Conservation (phyloP, 1,140 invertebrate species). For the Bombus cullumanus region DNA sequence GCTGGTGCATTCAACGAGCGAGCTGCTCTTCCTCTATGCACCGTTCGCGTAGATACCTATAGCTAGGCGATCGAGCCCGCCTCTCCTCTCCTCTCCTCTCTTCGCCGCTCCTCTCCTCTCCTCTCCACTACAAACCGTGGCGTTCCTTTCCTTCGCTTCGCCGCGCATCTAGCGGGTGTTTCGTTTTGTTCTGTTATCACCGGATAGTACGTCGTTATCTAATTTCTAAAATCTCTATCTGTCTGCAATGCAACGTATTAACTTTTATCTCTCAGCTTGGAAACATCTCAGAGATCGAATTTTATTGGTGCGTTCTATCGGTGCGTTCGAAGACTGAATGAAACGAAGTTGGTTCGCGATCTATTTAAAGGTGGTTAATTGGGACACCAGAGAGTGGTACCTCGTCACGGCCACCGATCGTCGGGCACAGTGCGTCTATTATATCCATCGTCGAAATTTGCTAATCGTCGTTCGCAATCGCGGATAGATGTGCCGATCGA, state of each 20-base stretch:
- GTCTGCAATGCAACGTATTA: too few relatives aligned
- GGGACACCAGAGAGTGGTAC: background rate
- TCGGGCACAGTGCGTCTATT: background rate
- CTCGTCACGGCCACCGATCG: background rate
- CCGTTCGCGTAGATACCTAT: conserved; percentile 66
- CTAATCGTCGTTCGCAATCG: background rate
- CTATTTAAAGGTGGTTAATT: conserved; percentile 32
- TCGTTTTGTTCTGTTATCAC: background rate
- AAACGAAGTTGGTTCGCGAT: background rate
- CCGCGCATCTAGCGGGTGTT: conserved; percentile 70
- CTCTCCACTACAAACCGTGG: background rate
- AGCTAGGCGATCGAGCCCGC: conserved; percentile 48
- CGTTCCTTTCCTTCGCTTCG: conserved; percentile 29
- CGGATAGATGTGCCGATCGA: background rate
- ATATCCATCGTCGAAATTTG: conserved; percentile 3
- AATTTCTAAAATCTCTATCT: too few relatives aligned
- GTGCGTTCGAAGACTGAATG: background rate
- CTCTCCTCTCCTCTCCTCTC: conserved; percentile 16
- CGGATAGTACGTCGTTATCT: too few relatives aligned
- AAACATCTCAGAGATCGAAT: background rate
- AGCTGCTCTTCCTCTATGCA: conserved; percentile 80
- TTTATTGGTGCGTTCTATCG: background rate
- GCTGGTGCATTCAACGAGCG: conserved; percentile 81
- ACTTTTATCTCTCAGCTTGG: too few relatives aligned
- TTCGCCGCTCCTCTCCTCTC: background rate